Evolutionary conservation across 2,888 invertebrate species (phyloP).

Genomic region (Tribolium freemani): DNA sequence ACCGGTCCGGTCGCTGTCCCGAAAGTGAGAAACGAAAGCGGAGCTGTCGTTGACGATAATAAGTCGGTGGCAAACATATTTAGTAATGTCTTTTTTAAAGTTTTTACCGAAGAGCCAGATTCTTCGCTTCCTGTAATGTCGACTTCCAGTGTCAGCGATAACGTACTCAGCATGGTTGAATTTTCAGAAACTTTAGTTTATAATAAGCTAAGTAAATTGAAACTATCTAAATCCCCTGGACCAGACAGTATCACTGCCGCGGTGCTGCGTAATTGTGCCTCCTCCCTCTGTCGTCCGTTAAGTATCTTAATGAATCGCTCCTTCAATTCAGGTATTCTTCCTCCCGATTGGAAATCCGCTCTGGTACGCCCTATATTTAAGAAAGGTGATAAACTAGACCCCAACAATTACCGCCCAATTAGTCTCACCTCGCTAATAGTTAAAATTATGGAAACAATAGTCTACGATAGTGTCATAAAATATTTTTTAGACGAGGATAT

Average conservation of each 20-base stretch:
- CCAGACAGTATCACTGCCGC: not conserved
- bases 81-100: too few relatives aligned
- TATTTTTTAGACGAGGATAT: too few relatives aligned
- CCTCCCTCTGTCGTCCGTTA: not conserved
- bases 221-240: not conserved
- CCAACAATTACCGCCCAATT: too few relatives aligned
- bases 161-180: too few relatives aligned
- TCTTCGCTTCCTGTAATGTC: not conserved
- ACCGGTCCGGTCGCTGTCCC: not conserved
- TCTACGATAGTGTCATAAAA: too few relatives aligned
- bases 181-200: too few relatives aligned
- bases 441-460: too few relatives aligned
- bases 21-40: not conserved
- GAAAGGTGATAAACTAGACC: not conserved
- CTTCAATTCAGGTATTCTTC: not conserved
- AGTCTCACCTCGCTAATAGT: too few relatives aligned
- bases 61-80: too few relatives aligned
- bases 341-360: not conserved
- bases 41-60: not conserved
- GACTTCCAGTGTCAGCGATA: too few relatives aligned
- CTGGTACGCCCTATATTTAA: not conserved
- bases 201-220: not conserved
- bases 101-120: not conserved
- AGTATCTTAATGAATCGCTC: not conserved
- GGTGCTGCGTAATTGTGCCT: not conserved